phyloP scores from a whole-genome alignment of 2,113 vertebrate genomes.

The Nycticebus coucang region DNA sequence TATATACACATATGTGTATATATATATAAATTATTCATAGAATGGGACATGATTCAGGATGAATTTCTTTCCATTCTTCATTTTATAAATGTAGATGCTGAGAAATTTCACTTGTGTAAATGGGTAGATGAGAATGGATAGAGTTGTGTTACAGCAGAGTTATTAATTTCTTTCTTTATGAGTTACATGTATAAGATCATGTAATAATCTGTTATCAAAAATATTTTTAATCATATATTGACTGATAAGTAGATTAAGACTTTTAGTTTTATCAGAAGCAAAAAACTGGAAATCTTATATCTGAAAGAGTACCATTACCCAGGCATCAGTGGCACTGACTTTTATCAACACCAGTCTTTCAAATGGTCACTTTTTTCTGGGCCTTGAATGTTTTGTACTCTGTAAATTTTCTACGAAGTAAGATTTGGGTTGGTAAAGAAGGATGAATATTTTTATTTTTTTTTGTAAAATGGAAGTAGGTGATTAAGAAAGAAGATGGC shows the following conservation, averaged over 20 bases:
- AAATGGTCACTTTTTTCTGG: background rate
- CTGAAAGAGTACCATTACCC: background rate
- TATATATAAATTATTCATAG: background rate
- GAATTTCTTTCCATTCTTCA: background rate
- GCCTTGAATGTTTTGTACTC: background rate
- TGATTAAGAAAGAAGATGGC: background rate
- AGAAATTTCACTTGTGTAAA: background rate
- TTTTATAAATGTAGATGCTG: background rate
- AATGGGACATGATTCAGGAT: background rate
- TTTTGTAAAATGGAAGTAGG: background rate
- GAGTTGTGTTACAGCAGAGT: background rate
- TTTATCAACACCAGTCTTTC: background rate
- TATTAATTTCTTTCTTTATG: constrained; percentile 27
- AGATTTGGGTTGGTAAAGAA: background rate
- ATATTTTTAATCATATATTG: constrained; percentile 14
- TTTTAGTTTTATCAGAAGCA: constrained; percentile 29
- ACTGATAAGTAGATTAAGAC: background rate
- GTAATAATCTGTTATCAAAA: background rate
- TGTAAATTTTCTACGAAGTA: background rate
- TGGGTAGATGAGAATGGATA: background rate
- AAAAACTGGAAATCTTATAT: background rate
- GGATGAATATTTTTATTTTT: background rate
- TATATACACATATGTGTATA: background rate
- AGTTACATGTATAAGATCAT: background rate
- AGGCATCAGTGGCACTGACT: background rate